These are phyloP conservation scores for Agelaius phoeniceus DNA, from an alignment of 2,113 vertebrate species.

Conservation along the genomic window DNA sequence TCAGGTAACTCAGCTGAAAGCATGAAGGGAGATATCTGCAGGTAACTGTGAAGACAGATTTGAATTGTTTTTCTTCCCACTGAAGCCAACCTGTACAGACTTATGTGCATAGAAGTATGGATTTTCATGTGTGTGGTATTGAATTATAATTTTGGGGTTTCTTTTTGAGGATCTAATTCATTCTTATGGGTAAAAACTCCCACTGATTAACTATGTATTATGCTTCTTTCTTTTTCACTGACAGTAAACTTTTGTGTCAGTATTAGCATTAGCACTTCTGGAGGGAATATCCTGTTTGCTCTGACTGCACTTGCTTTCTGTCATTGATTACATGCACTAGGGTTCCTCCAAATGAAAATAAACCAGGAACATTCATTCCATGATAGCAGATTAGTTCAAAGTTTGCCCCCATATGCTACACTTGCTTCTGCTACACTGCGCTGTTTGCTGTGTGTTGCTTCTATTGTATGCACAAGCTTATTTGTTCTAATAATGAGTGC, in stretches of 20 bases:
- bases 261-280: not conserved
- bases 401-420: not conserved
- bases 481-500: not conserved
- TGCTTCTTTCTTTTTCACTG: not conserved
- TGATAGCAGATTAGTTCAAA: not conserved
- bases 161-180: not conserved
- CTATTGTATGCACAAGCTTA: not conserved
- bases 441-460: not conserved
- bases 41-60: not conserved
- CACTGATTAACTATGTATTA: not conserved
- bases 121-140: not conserved
- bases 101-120: not conserved
- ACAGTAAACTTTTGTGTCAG: not conserved
- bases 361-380: not conserved
- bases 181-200: rapidly evolving
- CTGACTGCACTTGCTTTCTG: not conserved
- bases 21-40: not conserved
- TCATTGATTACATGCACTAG: not conserved
- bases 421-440: not conserved
- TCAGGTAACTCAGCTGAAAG: not conserved
- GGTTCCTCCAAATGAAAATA: not conserved
- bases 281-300: not conserved
- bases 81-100: not conserved
- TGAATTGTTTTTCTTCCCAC: not conserved
- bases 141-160: not conserved